These are phyloP conservation scores for Erethizon dorsatum DNA, from an alignment of 2,797 vertebrate genomes.

Conservation along the genomic window DNA sequence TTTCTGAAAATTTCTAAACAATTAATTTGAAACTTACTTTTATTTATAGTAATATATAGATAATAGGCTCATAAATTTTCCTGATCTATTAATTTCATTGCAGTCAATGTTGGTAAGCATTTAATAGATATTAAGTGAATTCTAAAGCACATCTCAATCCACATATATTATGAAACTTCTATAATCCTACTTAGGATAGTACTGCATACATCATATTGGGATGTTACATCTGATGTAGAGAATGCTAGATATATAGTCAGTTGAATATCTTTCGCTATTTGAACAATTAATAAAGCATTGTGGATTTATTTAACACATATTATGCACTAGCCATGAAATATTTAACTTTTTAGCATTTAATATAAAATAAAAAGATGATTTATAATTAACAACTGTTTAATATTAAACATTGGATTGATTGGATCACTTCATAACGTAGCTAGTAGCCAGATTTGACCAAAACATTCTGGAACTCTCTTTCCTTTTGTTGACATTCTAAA, in stretches of 20 bases:
- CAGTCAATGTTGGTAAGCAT: background rate
- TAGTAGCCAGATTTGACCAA: constrained; percentile 31
- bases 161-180: constrained; percentile 13
- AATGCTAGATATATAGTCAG: background rate
- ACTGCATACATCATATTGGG: background rate
- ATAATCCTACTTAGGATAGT: background rate
- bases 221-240: background rate
- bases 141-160: background rate
- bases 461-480: constrained; percentile 22
- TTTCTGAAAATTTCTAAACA: constrained; percentile 70
- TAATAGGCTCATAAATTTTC: constrained; percentile 28
- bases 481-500: constrained; percentile 46
- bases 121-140: constrained; percentile 55
- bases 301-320: constrained; percentile 29
- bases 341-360: constrained; percentile 46
- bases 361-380: constrained; percentile 10
- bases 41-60: background rate
- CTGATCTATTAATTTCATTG: constrained; percentile 33
- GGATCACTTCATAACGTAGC: background rate
- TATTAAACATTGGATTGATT: background rate
- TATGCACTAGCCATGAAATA: background rate
- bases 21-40: constrained; percentile 8
- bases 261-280: constrained; percentile 40
- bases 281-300: background rate
- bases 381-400: constrained; percentile 1